Evolutionary conservation across 2,888 invertebrate species (phyloP).

Genomic region (Pristionchus fissidentatus): DNA sequence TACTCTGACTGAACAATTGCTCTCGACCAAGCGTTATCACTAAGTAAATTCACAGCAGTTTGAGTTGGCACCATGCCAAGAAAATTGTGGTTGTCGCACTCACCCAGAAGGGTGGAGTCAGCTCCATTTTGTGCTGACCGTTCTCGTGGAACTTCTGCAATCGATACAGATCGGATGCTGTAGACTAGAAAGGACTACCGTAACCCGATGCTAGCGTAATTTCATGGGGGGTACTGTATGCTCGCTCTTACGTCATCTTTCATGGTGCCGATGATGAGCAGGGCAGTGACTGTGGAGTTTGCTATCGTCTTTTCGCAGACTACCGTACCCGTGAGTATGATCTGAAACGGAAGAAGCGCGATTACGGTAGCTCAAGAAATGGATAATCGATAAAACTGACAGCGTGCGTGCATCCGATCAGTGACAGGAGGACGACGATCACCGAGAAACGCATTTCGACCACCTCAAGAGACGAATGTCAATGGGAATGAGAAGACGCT

Average conservation of each 20-base stretch:
- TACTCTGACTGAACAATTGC: constrained; percentile 5
- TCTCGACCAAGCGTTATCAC: too few species aligned
- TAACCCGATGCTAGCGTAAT: not conserved
- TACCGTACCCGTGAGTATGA: constrained; percentile 14
- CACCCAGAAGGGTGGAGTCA: not conserved
- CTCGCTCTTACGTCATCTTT: not conserved
- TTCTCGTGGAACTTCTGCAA: constrained; percentile 6
- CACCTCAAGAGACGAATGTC: not conserved
- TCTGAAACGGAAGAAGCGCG: not conserved
- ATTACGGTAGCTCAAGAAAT: too few species aligned
- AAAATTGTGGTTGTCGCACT: too few species aligned
- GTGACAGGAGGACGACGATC: constrained; percentile 1
- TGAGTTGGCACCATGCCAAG: too few species aligned
- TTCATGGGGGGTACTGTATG: not conserved
- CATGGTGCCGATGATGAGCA: not conserved
- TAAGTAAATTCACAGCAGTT: too few species aligned
- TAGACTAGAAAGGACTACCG: not conserved
- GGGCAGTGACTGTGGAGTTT: not conserved
- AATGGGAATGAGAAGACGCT: not conserved
- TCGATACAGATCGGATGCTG: too few species aligned
- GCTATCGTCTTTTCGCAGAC: not conserved
- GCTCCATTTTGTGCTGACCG: not conserved
- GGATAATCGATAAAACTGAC: not conserved
- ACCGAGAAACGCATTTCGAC: not conserved
- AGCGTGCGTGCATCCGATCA: not conserved